Percentiles rank a stretch among this genome's conserved stretches.
Evolutionary conservation across 1,140 invertebrate species (phyloP).

Genomic region (Stegodyphus mimosarum): DNA sequence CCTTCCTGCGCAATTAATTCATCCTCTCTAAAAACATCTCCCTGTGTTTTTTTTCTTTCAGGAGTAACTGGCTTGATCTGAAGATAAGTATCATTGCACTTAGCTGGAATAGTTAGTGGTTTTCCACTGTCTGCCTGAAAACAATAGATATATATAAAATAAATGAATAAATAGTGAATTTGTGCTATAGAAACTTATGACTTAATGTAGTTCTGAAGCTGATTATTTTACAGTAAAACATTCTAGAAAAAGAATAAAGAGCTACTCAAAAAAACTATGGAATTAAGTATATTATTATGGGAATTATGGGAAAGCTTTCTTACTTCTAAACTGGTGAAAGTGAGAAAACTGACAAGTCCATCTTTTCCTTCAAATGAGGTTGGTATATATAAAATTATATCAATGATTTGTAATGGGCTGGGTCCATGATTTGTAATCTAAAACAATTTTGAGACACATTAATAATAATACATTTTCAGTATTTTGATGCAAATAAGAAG

Average conservation of each 20-base stretch:
- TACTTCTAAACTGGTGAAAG: conserved; percentile 52
- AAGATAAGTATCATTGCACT: conserved; percentile 45
- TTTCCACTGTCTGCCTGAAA: conserved; percentile 43
- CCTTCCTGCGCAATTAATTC: conserved; percentile 21
- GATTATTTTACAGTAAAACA: no score
- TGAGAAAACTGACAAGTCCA: conserved; percentile 17
- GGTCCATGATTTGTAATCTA: conserved; percentile 55
- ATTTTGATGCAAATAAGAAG: no score
- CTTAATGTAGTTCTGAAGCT: no score
- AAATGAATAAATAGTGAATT: no score
- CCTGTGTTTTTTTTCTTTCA: conserved; percentile 12
- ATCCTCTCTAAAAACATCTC: conserved; percentile 2
- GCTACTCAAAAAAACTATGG: no score
- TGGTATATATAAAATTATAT: conserved; percentile 36
- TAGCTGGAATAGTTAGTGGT: conserved; percentile 30
- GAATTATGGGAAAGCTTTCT: background rate
- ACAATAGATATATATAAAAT: no score
- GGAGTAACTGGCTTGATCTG: conserved; percentile 22
- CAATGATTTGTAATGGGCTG: conserved; percentile 41
- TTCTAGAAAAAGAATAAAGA: no score
- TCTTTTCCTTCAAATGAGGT: conserved; percentile 26
- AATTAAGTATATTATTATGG: background rate
- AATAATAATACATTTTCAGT: no score
- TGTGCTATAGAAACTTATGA: no score
- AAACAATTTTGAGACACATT: no score